Evolutionary conservation across 2,797 vertebrate species (phyloP), one percentile per base, ranked within the genome.

Genomic region (Lycodopsis pacificus): DNA sequence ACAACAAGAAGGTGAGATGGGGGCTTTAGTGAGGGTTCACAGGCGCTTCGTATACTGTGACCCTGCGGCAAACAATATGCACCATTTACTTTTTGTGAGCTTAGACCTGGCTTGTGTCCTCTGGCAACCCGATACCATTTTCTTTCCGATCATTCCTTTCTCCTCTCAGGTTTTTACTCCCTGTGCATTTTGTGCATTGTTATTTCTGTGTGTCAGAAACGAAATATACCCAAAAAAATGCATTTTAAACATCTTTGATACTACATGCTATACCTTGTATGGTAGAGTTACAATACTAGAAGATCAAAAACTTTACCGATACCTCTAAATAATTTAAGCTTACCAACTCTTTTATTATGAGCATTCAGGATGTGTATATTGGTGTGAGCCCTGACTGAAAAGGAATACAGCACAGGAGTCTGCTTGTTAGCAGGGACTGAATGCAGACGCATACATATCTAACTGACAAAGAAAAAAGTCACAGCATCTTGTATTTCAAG

Each of bases 1-100:
- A 95, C 90, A 97, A 97, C 93, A 97, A 97, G 89, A 98, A 97
- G 95, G 97, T 99, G 54, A 89, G 88, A 63, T 12, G 4, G 15
- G 4, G 5, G 25, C 68, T 32, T 56, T 19, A 2, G 15, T 73
- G 14, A 53, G 48, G 12, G 5, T 54, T 44, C 20, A 38, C 11
- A 19, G 38, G 17, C 2, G n/a, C 25, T 66, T 51, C 19, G 2
- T 58, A 7, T 25, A 38, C 40, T 22, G 51, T 65, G 14, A 30
- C 40, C 44, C 19, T 38, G 27, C n/a, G 20, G 20, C 12, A 15
- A 40, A 14, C 34, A 22, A 32, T 17, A 7, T 13, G 2, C n/a
- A 49, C 15, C 6, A 19, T 48, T 20, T 34, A 36, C 30, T 19
- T 20, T 46, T 51, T 10, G 3, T n/a, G 15, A 36, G 11, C 34